Base-by-base conservation (phyloP, 2,797 vertebrate genomes). In the Ataeniobius toweri region DNA sequence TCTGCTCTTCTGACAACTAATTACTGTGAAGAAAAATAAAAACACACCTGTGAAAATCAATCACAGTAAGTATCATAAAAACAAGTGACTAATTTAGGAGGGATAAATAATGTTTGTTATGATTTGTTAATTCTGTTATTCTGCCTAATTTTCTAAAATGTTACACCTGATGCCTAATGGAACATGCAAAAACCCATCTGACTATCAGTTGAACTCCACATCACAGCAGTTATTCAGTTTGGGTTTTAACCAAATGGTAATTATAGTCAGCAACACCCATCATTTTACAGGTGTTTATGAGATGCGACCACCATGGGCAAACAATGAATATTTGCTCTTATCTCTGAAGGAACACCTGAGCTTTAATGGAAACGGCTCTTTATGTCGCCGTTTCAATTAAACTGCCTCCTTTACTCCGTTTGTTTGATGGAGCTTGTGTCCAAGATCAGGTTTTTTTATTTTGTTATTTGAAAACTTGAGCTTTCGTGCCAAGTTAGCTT, bases 401-500 rank as follows among this genome's bases (percentile, higher is more conserved):
- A 73, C 76, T 74, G 18, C 68, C 72, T 69, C 6, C 81, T 86
- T 75, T 70, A 80, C 76, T 20, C 2, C 48, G 73, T 69, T 71
- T 44, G 82, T 76, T 81, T 77, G 78, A 82, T 74, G 72, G 86
- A 78, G 81, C 74, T 81, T 83, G 77, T n/a, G 74, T 65, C 80
- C 46, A 83, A 89, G 77, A 79, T 88, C 69, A 83, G 9, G 9
- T 36, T 31, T 31, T 51, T 61, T 28, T 78, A 1, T 65, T 89
- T 91, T 91, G 85, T 90, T 89, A 86, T 77, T 31, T 63, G 16
- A 36, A 1, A 75, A 75, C 85, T 80, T 75, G 75, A 69, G 79
- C 76, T 90, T 87, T 91, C 89, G 86, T 89, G 86, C 86, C 83
- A 77, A 50, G 86, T 91, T 89, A 86, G 92, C 86, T 88, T 77